Evolutionary conservation across 2,888 invertebrate species (phyloP).

Genomic region (Lepidochrysops patricia): DNA sequence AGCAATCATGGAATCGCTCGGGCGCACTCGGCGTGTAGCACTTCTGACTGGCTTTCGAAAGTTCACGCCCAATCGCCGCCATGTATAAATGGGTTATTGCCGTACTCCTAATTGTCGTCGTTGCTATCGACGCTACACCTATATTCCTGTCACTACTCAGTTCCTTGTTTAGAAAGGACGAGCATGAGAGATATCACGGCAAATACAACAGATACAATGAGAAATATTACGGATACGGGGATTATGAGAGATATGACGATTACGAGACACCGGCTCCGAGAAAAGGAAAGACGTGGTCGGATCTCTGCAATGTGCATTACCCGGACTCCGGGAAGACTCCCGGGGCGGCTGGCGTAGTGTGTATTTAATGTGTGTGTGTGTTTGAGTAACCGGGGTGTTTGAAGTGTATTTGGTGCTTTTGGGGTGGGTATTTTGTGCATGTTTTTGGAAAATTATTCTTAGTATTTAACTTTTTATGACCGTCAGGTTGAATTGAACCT

Average conservation of each 20-base stretch:
- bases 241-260: not conserved
- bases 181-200: not conserved
- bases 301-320: conserved; percentile 13
- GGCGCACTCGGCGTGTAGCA: not conserved
- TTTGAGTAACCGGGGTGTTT: too few relatives aligned
- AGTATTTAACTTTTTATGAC: too few relatives aligned
- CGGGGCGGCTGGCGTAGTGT: conserved; percentile 13
- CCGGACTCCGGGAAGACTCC: not conserved
- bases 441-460: too few relatives aligned
- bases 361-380: too few relatives aligned
- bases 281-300: conserved; percentile 11
- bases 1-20: not conserved
- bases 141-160: not conserved
- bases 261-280: not conserved
- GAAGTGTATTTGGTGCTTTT: not conserved
- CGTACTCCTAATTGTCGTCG: not conserved
- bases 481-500: too few relatives aligned
- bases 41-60: not conserved
- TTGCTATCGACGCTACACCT: conserved; percentile 1
- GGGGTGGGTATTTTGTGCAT: not conserved
- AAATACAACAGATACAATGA: too few relatives aligned
- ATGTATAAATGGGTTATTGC: conserved; percentile 6
- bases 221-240: not conserved
- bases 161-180: not conserved
- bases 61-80: not conserved